Percentiles rank a stretch among this genome's conserved stretches.
These are phyloP conservation scores for Patella ulyssiponensis DNA, from an alignment of 2,888 invertebrate genomes.

Conservation along the genomic window DNA sequence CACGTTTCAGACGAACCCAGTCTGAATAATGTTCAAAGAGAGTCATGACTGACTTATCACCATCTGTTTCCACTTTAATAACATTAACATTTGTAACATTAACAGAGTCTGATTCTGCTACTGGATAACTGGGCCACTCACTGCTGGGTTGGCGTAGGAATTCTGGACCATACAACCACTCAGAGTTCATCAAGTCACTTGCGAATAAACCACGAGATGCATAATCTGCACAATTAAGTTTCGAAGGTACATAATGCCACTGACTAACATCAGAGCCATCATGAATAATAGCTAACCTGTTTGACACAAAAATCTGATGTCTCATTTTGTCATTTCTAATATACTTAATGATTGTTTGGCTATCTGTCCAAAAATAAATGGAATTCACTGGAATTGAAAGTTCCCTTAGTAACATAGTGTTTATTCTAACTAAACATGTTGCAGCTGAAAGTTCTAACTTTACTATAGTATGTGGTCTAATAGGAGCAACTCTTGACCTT, in stretches of 20 bases:
- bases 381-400: not conserved
- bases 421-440: conserved; percentile 13
- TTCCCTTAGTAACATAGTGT: conserved; percentile 14
- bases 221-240: conserved; percentile 34
- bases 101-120: too few species aligned
- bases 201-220: conserved; percentile 32
- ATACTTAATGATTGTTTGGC: conserved; percentile 18
- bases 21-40: conserved; percentile 14
- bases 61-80: too few species aligned
- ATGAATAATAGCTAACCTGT: not conserved
- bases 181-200: conserved; percentile 17
- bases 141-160: conserved; percentile 23
- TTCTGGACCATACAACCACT: conserved; percentile 35
- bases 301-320: not conserved
- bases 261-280: conserved; percentile 23
- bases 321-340: conserved; percentile 16
- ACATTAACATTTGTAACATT: too few species aligned
- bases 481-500: conserved; percentile 19
- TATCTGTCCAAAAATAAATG: conserved; percentile 25
- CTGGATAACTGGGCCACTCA: not conserved
- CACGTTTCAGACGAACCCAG: conserved; percentile 13
- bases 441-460: conserved; percentile 21
- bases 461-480: conserved; percentile 15
- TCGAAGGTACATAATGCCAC: conserved; percentile 32
- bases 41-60: not conserved